phyloP scores from a whole-genome alignment of 2,888 invertebrate genomes.

The Erebia aethiops region DNA sequence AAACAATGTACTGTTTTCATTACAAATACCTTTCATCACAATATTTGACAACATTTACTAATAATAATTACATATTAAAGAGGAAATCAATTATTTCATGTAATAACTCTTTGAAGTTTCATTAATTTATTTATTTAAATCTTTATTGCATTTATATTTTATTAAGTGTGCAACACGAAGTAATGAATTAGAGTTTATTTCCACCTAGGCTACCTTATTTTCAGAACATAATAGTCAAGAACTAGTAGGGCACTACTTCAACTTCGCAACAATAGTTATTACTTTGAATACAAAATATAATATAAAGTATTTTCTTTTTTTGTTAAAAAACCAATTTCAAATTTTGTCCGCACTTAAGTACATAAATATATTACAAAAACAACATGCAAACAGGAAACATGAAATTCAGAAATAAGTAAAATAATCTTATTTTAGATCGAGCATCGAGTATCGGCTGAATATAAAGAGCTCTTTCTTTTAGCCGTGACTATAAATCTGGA shows the following conservation, averaged over 20 bases:
- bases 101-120: not conserved
- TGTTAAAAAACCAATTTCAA: not conserved
- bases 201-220: not conserved
- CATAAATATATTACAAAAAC: not conserved
- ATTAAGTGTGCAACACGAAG: not conserved
- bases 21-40: not conserved
- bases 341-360: not conserved
- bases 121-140: not conserved
- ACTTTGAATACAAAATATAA: too few species aligned
- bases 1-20: not conserved
- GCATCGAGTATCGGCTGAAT: not conserved
- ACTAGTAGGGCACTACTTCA: not conserved
- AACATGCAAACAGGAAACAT: conserved; percentile 3
- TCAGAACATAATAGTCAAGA: not conserved
- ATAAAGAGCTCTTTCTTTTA: conserved; percentile 5
- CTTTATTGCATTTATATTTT: too few species aligned
- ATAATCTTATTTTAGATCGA: not conserved
- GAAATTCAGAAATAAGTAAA: not conserved
- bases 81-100: not conserved
- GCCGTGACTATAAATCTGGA: conserved; percentile 28
- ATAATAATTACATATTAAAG: not conserved
- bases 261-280: not conserved
- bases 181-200: not conserved
- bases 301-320: not conserved
- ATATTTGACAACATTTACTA: not conserved